phyloP scores from a whole-genome alignment of 2,113 vertebrate genomes.

The Dinomys branickii region DNA sequence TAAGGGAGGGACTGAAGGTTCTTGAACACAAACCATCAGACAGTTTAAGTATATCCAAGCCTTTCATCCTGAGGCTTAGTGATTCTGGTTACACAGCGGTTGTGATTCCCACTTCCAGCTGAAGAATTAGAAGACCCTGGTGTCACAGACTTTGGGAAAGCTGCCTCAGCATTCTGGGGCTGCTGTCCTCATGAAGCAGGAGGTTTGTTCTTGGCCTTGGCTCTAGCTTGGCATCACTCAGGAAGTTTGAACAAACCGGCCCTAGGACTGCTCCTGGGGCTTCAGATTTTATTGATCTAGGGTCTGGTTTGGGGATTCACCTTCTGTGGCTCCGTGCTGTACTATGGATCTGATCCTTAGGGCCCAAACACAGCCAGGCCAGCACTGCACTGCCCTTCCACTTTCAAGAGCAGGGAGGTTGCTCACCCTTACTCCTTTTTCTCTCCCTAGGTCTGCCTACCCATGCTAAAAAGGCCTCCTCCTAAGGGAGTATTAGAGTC shows the following conservation, averaged over 20 bases:
- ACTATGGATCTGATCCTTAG: background rate
- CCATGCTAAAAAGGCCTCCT: background rate
- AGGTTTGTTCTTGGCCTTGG: background rate
- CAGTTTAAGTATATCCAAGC: background rate
- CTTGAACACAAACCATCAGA: background rate
- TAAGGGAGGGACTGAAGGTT: background rate
- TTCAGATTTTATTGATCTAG: accelerated
- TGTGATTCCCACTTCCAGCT: background rate
- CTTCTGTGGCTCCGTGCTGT: background rate
- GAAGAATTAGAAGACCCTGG: background rate
- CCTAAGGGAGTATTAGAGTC: background rate
- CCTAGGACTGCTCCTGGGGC: background rate
- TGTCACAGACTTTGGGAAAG: background rate
- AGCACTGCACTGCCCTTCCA: background rate
- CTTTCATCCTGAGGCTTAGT: background rate
- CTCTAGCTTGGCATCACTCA: background rate
- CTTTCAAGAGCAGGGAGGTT: background rate
- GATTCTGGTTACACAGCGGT: background rate
- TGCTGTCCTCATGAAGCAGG: background rate
- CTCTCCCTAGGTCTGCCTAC: background rate
- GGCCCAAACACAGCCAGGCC: too few species aligned
- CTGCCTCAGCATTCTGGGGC: background rate
- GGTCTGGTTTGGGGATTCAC: background rate
- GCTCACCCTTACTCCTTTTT: background rate
- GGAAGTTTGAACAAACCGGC: background rate